Evolutionary conservation across 2,888 invertebrate genomes (phyloP).

Genomic region (Sinotaia quadrata): DNA sequence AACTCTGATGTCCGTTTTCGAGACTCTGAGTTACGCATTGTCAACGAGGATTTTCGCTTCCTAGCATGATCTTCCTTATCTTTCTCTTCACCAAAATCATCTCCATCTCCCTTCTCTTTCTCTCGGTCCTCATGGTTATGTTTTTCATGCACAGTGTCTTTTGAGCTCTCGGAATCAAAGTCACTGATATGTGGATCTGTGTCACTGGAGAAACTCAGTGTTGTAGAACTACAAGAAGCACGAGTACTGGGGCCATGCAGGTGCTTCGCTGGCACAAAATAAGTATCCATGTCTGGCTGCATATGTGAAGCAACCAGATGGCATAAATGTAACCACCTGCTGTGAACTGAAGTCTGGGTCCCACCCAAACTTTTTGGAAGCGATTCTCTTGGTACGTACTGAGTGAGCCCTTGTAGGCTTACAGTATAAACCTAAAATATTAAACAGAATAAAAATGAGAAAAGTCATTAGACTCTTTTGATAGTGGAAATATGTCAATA

Average conservation of each 20-base stretch:
- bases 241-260: slow-evolving; percentile 26
- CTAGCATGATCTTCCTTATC: slow-evolving; percentile 33
- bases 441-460: no score
- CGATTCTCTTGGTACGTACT: slow-evolving; percentile 91
- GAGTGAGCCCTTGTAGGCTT: slow-evolving; percentile 88
- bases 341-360: slow-evolving; percentile 87
- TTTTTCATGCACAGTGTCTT: slow-evolving; percentile 75
- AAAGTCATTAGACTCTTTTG: no score
- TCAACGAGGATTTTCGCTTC: slow-evolving; percentile 26
- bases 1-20: slow-evolving; percentile 38
- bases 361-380: slow-evolving; percentile 93
- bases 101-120: slow-evolving; percentile 60
- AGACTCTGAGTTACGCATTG: slow-evolving; percentile 30
- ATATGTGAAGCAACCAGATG: slow-evolving; percentile 47
- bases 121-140: slow-evolving; percentile 77
- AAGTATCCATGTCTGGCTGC: slow-evolving; percentile 51
- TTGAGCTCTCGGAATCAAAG: slow-evolving; percentile 63
- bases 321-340: slow-evolving; percentile 84
- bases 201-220: slow-evolving; percentile 54
- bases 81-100: slow-evolving; percentile 48
- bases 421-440: slow-evolving; percentile 84
- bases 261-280: slow-evolving; percentile 50
- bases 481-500: no score
- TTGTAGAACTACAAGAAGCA: slow-evolving; percentile 35
- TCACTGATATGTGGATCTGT: slow-evolving; percentile 59